A percentile compares a stretch with the other conserved stretches of the same genome.
These are phyloP conservation scores for Ellobius talpinus DNA, from an alignment of 2,113 vertebrate genomes.

Conservation along the genomic window DNA sequence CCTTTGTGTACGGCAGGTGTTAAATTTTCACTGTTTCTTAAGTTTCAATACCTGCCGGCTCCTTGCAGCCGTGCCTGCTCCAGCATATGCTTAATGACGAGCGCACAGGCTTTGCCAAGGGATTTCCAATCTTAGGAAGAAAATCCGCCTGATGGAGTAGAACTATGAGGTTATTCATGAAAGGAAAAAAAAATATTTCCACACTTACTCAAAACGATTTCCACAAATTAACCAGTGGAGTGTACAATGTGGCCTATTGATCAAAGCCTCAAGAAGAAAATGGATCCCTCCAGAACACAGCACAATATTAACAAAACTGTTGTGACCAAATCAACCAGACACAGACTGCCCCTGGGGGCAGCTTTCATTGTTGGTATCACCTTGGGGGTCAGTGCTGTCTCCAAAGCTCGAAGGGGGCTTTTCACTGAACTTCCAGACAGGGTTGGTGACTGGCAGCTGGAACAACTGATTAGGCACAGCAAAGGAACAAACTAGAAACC, in stretches of 20 bases:
- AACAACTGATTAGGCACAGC: constrained; percentile 79
- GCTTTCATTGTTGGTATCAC: constrained; percentile 77
- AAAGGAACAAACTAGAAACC: constrained; percentile 71
- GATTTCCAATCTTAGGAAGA: constrained; percentile 46
- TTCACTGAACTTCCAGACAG: constrained; percentile 56
- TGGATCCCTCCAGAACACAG: constrained; percentile 13
- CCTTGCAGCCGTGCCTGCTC: not conserved
- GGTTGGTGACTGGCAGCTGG: constrained; percentile 71
- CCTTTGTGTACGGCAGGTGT: not conserved
- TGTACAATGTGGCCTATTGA: not conserved
- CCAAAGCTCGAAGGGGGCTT: constrained; percentile 72
- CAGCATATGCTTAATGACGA: not conserved
- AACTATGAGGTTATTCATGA: constrained; percentile 21
- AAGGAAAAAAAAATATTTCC: constrained; percentile 42
- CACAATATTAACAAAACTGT: constrained; percentile 69
- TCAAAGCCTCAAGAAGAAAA: constrained; percentile 65
- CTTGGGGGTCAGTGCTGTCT: constrained; percentile 66
- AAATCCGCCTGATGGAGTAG: not conserved
- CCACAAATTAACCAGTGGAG: not conserved
- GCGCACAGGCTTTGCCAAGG: not conserved
- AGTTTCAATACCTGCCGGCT: not conserved
- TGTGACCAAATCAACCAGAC: constrained; percentile 69
- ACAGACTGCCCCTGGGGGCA: constrained; percentile 34
- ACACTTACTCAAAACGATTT: constrained; percentile 62
- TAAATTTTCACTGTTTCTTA: not conserved